These are phyloP conservation scores for Cataglyphis cursor DNA, from an alignment of 2,888 invertebrate species.

Conservation along the genomic window DNA sequence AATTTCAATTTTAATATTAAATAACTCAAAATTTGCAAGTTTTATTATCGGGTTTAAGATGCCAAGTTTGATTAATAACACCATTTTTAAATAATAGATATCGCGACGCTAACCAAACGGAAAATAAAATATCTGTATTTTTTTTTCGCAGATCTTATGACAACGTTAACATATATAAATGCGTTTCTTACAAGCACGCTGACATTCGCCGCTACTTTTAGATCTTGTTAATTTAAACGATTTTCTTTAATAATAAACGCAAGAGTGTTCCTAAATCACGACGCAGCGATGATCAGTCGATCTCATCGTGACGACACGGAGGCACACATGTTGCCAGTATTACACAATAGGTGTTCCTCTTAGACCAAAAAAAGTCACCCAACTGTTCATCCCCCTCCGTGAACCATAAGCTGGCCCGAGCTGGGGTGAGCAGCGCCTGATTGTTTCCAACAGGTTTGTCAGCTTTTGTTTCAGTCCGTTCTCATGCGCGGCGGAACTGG, in stretches of 20 bases:
- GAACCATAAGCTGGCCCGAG: conserved; percentile 71
- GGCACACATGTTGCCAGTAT: conserved; percentile 84
- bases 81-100: neutral
- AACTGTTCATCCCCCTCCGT: conserved; percentile 84
- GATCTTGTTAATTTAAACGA: conserved; percentile 17
- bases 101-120: neutral
- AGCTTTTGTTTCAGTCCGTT: conserved; percentile 85
- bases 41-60: neutral
- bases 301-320: conserved; percentile 74
- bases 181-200: neutral
- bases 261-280: conserved; percentile 30
- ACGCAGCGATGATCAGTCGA: conserved; percentile 68
- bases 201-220: neutral
- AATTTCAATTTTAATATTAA: neutral
- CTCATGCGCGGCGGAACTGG: conserved; percentile 84
- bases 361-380: conserved; percentile 84
- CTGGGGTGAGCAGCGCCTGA: conserved; percentile 79
- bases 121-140: neutral
- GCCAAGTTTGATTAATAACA: neutral
- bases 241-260: conserved; percentile 26
- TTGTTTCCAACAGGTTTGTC: conserved; percentile 86
- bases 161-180: neutral
- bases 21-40: neutral
- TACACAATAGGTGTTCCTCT: conserved; percentile 79
- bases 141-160: neutral